A percentile compares a stretch with the other conserved stretches of the same genome.
Conservation (phyloP, 2,113 vertebrate species). For the Spea multiplicata region DNA sequence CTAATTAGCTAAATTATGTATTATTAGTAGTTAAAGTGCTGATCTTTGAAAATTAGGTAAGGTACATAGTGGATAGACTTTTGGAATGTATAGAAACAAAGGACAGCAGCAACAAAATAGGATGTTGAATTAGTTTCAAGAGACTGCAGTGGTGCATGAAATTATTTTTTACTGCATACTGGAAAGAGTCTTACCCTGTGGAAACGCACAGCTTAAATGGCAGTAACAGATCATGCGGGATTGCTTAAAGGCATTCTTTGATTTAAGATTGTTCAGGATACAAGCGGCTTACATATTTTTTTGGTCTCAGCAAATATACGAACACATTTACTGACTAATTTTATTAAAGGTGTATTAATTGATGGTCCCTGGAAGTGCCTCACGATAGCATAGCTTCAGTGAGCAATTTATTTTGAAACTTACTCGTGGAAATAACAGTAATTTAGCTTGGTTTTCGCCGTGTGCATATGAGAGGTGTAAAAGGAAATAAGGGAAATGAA, state of each 20-base stretch:
- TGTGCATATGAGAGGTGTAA: too few relatives aligned
- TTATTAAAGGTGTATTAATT: slow-evolving; percentile 34
- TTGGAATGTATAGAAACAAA: slow-evolving; percentile 57
- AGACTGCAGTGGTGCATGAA: slow-evolving; percentile 80
- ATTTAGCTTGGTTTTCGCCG: too few relatives aligned
- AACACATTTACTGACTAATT: background rate
- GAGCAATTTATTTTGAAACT: background rate
- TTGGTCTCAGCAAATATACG: slow-evolving; percentile 8
- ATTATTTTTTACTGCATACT: slow-evolving; percentile 75
- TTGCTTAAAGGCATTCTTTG: slow-evolving; percentile 5
- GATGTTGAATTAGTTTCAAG: slow-evolving; percentile 75
- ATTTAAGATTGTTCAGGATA: slow-evolving; percentile 47
- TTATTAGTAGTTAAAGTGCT: slow-evolving; percentile 50
- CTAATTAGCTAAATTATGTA: slow-evolving; percentile 55
- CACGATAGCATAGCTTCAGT: slow-evolving; percentile 7
- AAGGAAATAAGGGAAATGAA: too few relatives aligned
- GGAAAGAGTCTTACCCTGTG: slow-evolving; percentile 67
- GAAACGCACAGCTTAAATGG: slow-evolving; percentile 57
- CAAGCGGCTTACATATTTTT: slow-evolving; percentile 2
- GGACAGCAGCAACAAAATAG: slow-evolving; percentile 61
- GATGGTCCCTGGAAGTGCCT: slow-evolving; percentile 1
- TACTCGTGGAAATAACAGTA: background rate
- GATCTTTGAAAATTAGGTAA: slow-evolving; percentile 28
- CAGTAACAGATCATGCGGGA: slow-evolving; percentile 56
- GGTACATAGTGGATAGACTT: slow-evolving; percentile 11